These are phyloP conservation scores for Hypomesus transpacificus DNA, from an alignment of 2,113 vertebrate species.

Conservation along the genomic window DNA sequence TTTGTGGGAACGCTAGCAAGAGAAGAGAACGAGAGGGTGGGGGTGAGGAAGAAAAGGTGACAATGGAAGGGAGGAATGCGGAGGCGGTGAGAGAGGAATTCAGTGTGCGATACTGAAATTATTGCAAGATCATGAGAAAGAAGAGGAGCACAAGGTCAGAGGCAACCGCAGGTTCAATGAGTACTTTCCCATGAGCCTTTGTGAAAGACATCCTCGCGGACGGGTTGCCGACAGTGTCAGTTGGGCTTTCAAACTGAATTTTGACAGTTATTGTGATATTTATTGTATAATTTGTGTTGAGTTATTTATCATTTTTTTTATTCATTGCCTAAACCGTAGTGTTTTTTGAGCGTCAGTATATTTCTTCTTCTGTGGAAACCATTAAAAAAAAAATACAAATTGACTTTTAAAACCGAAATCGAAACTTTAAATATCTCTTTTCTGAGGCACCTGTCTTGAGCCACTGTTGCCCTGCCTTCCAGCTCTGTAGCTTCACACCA, in stretches of 20 bases:
- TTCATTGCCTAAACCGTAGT: background rate
- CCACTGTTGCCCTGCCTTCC: slow-evolving; percentile 38
- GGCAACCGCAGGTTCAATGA: background rate
- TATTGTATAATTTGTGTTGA: background rate
- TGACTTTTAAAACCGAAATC: too few relatives aligned
- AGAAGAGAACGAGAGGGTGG: slow-evolving; percentile 25
- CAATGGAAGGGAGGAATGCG: slow-evolving; percentile 53
- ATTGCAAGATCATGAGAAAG: slow-evolving; percentile 46
- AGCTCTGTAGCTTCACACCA: slow-evolving; percentile 54
- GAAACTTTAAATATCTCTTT: background rate
- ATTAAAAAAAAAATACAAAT: too few relatives aligned
- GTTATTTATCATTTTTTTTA: background rate
- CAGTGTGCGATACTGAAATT: slow-evolving; percentile 20
- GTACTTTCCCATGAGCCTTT: slow-evolving; percentile 39
- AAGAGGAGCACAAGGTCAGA: slow-evolving; percentile 30
- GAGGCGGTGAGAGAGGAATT: slow-evolving; percentile 47
- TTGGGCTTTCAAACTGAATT: too few relatives aligned
- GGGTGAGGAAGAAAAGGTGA: slow-evolving; percentile 56
- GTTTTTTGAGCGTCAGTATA: background rate
- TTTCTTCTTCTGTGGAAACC: too few relatives aligned
- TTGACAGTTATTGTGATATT: background rate
- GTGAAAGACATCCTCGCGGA: background rate
- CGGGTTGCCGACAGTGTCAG: background rate
- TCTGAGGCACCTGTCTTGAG: slow-evolving; percentile 60
- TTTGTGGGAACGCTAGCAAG: slow-evolving; percentile 61